These are phyloP conservation scores for Baccha elongata DNA, from an alignment of 2,888 invertebrate genomes.

Conservation along the genomic window DNA sequence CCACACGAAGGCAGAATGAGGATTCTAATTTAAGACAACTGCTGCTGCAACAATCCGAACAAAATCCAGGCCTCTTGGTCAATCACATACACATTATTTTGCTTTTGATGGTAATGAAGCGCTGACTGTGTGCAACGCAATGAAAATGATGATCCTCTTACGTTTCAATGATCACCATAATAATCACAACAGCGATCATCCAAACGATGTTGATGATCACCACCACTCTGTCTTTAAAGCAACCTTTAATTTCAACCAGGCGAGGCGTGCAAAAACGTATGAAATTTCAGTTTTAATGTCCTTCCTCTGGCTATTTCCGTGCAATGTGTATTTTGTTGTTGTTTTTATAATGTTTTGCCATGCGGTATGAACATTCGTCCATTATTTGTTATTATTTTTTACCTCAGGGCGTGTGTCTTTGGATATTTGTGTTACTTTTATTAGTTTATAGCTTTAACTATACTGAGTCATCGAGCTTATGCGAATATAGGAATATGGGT, in stretches of 20 bases:
- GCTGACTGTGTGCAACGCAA: constrained; percentile 28
- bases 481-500: too few relatives aligned
- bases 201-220: constrained; percentile 37
- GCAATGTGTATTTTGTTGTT: background rate
- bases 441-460: constrained; percentile 31
- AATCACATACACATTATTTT: constrained; percentile 67
- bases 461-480: constrained; percentile 2
- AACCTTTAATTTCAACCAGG: background rate
- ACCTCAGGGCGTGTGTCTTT: constrained; percentile 12
- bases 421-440: constrained; percentile 14
- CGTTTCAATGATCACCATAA: constrained; percentile 31
- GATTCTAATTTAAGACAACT: constrained; percentile 67
- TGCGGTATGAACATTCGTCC: constrained; percentile 21
- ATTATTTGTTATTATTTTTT: constrained; percentile 27
- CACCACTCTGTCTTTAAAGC: background rate
- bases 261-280: constrained; percentile 41
- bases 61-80: constrained; percentile 72
- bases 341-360: background rate
- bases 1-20: constrained; percentile 50
- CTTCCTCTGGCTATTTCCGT: constrained; percentile 33
- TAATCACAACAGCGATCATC: constrained; percentile 21
- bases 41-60: constrained; percentile 31
- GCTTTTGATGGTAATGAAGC: constrained; percentile 54
- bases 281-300: constrained; percentile 60
- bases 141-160: constrained; percentile 37